A percentile compares a stretch with the other conserved stretches of the same genome.
phyloP scores from a whole-genome alignment of 1,140 invertebrate species.

The Steinernema khuongi region DNA sequence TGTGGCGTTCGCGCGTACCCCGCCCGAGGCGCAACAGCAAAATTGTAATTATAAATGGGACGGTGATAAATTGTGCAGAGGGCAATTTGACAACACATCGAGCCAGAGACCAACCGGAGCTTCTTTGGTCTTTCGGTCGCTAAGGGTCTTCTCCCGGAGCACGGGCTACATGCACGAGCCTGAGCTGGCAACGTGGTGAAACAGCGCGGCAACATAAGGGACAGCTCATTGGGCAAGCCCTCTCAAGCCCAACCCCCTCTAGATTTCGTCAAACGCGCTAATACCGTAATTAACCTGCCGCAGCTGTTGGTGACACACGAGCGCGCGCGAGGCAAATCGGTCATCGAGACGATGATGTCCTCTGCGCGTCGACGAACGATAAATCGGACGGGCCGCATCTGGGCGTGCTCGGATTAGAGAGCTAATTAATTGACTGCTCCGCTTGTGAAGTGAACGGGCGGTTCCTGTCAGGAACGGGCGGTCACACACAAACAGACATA shows the following conservation, averaged over 20 bases:
- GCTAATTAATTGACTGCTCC: conserved; percentile 14
- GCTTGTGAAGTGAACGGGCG: conserved; percentile 3
- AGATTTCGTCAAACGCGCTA: not conserved
- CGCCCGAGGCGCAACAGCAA: conserved; percentile 4
- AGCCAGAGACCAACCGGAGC: not conserved
- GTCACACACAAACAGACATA: not conserved
- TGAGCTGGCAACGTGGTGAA: no score
- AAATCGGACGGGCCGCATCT: conserved; percentile 6
- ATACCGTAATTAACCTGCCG: conserved; percentile 11
- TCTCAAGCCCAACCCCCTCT: not conserved
- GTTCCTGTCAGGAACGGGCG: not conserved
- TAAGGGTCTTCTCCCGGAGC: not conserved
- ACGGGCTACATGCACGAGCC: no score
- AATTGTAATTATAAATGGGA: conserved; percentile 13
- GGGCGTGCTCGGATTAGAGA: conserved; percentile 3
- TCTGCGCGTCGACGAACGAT: not conserved
- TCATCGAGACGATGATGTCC: not conserved
- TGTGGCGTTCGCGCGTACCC: conserved; percentile 4
- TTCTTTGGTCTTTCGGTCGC: not conserved
- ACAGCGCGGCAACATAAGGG: no score
- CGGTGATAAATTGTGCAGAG: conserved; percentile 2
- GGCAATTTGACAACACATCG: not conserved
- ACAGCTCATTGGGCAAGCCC: no score
- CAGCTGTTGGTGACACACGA: conserved; percentile 6
- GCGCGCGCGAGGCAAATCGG: not conserved